Evolutionary conservation across 2,797 vertebrate genomes (phyloP), one percentile per base, ranked within the genome.

Genomic region (Carduelis carduelis): DNA sequence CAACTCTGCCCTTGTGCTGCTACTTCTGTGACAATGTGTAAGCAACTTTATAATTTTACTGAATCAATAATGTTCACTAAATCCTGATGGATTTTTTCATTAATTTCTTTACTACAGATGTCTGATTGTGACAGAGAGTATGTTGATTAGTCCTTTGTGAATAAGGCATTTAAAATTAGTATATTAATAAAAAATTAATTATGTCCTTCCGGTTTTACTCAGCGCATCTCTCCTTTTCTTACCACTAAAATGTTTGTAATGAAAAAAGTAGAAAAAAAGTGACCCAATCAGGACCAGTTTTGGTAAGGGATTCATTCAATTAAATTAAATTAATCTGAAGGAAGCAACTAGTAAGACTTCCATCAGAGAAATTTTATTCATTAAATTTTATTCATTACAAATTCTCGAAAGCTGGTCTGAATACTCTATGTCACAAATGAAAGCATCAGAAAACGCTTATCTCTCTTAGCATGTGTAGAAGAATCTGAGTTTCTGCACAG

Each of bases 41-140:
- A 89, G 50, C 12, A 47, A 26, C 49, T 82, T 71, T 71, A 82
- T 17, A 83, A 71, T 22, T 69, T 17, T 12, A n/a, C 23, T 57
- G n/a, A 88, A 78, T 44, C 34, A 65, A 35, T 65, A 57, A 77
- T 27, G 1, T 57, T 71, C 27, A 64, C 13, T 50, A 64, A 83
- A 76, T 59, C 6, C 26, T 87, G 43, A 1, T 1, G 0, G 0
- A 0, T 2, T 35, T 55, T 55, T 77, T 70, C 43, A 50, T 47
- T 77, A 49, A 32, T 23, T 66, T 69, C 14, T 78, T 64, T 28
- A 23, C 20, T 77, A 35, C 44, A 55, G 32, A n/a, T 0, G 4
- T 69, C 56, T 65, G 7, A 11, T 57, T 32, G 14, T 44, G 60
- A 80, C 44, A 72, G 37, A 53, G 20, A 35, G 5, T 35, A 44